Evolutionary conservation across 2,113 vertebrate genomes (phyloP).

Genomic region (Xerus inauris): DNA sequence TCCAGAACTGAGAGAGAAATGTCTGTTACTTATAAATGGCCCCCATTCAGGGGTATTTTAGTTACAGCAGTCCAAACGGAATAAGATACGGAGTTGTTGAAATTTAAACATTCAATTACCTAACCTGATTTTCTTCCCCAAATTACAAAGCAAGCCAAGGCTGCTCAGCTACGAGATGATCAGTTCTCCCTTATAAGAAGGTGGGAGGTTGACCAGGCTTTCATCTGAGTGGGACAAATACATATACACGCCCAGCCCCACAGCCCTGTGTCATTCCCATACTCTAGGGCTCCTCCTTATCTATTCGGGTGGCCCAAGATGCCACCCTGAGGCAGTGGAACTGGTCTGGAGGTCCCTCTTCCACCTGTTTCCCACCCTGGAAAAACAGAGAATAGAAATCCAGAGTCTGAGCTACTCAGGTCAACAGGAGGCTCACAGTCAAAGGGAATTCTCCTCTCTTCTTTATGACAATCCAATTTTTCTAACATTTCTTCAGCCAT

Average conservation of each 20-base stretch:
- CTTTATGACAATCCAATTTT: background rate
- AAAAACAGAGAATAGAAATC: background rate
- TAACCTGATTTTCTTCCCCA: background rate
- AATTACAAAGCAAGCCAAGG: background rate
- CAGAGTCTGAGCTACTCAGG: background rate
- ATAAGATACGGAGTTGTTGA: background rate
- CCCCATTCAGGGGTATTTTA: background rate
- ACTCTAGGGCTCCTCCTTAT: background rate
- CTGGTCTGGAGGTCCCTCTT: background rate
- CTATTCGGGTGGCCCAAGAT: background rate
- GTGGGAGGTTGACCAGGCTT: background rate
- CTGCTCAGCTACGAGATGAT: background rate
- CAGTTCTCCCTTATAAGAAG: background rate
- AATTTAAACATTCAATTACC: background rate
- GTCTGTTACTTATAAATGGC: background rate
- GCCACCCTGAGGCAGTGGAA: background rate
- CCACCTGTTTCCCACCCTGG: background rate
- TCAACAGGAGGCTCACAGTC: no score
- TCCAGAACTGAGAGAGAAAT: background rate
- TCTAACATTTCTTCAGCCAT: background rate
- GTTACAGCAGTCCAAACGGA: background rate
- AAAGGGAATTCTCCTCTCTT: background rate
- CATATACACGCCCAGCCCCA: background rate
- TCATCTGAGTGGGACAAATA: background rate
- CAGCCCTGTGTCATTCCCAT: accelerated